Percentiles rank a stretch among this genome's conserved stretches.
Evolutionary conservation across 2,888 invertebrate genomes (phyloP).

Genomic region (Napeogenes sylphis): DNA sequence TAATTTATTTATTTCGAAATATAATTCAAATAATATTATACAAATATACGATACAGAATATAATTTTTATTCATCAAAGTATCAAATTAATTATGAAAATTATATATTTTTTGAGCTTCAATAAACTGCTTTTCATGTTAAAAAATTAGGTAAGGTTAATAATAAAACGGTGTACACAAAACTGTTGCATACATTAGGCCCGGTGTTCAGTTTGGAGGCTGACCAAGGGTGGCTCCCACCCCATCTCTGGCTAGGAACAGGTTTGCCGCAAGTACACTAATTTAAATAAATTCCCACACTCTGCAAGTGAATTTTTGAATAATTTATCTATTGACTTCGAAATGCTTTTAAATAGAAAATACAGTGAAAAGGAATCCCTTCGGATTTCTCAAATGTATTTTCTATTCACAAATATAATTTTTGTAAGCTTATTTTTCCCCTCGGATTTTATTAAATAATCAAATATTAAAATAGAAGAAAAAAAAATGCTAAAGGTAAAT

Average conservation of each 20-base stretch:
- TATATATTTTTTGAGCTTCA: background rate
- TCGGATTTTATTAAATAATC: too few species aligned
- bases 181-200: constrained; percentile 9
- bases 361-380: too few species aligned
- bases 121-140: background rate
- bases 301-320: constrained; percentile 24
- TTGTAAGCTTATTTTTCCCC: too few species aligned
- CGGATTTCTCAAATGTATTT: too few species aligned
- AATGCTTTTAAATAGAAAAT: background rate
- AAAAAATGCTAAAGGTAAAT: too few species aligned
- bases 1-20: too few species aligned
- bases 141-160: constrained; percentile 1
- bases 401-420: too few species aligned
- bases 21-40: too few species aligned
- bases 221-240: constrained; percentile 41
- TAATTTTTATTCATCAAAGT: too few species aligned
- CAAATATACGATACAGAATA: too few species aligned
- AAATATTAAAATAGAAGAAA: too few species aligned
- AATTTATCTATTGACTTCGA: constrained; percentile 9
- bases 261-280: constrained; percentile 63
- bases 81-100: too few species aligned
- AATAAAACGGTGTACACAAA: constrained; percentile 3
- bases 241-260: constrained; percentile 46
- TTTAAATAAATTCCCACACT: constrained; percentile 63
- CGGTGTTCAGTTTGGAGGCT: constrained; percentile 32